Base-by-base conservation (phyloP, 92 coral and sea anemone species). In the Palythoa heliodiscus region DNA sequence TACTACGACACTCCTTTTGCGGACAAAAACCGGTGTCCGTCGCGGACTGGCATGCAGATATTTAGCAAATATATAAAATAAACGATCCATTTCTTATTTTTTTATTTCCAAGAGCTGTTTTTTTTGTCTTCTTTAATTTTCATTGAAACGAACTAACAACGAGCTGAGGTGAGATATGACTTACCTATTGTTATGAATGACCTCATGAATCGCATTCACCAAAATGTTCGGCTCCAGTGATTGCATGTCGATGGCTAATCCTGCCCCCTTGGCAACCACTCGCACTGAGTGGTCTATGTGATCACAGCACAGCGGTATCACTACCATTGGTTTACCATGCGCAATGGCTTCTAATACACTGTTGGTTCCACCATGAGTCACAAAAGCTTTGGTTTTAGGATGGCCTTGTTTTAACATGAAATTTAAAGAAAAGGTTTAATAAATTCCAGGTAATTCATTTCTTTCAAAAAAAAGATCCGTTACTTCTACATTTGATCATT, bases 301-400 rank as follows among this genome's bases (percentile, higher is more conserved):
- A 29, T 80, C 84, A 7, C 84, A 80, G 61, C 84, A 80, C 84
- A 80, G 74, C 61, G 84, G 74, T 13, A 80, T 80, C 61, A 68
- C 84, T 67, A 80, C 84, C 84, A 80, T 80, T 35, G 84, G 84
- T 48, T 64, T 66, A 75, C 61, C 84, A 80, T 80, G 84, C 74
- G 84, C 84, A 80, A 80, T 80, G 63, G 75, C 84, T 80, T 80
- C 84, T 23, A 80, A 52, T 20, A 80, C 84, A 64, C 84, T 80
- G 22, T 80, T 80, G 11, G 84, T 80, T 53, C 84, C 84, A 40
- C 84, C 84, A 39, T 80, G 84, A 17, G 84, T 80, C 5, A 80
- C 84, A 23, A 80, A 66, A 11, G 12, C 84, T 80, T 63, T 80
- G 53, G 84, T 80, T 48, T 80, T 80, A 7, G 84, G 84, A 63